phyloP scores from a whole-genome alignment of 2,797 vertebrate genomes.

The Lithobates sylvaticus region DNA sequence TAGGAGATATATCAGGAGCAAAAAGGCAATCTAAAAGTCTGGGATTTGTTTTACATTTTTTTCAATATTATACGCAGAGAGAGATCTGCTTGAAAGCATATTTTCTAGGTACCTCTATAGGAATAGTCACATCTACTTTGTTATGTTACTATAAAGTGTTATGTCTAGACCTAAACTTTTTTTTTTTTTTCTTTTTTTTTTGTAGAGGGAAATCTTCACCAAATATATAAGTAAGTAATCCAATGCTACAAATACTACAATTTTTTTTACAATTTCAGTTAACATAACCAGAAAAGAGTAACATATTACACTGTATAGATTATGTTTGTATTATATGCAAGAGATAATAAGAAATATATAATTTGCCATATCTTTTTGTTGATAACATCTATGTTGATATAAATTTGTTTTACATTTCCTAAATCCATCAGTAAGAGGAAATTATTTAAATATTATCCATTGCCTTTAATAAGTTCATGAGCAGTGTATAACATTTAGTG shows the following conservation, averaged over 20 bases:
- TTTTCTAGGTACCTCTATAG: too few species aligned
- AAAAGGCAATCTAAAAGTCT: too few species aligned
- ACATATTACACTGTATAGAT: neutral
- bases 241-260: neutral
- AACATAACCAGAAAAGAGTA: neutral
- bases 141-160: neutral
- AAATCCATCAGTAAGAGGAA: too few species aligned
- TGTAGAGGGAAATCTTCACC: neutral
- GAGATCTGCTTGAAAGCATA: too few species aligned
- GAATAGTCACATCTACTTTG: too few species aligned
- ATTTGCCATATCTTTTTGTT: too few species aligned
- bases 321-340: neutral
- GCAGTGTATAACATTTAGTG: neutral
- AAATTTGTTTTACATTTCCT: too few species aligned
- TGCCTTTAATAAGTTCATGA: neutral
- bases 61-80: too few species aligned
- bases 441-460: neutral
- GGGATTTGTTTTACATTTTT: too few species aligned
- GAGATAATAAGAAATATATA: too few species aligned
- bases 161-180: neutral
- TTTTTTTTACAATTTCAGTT: neutral
- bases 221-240: neutral
- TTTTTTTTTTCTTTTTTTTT: neutral
- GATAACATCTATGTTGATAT: too few species aligned
- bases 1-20: too few species aligned